Evolutionary conservation across 37 sponge, comb jelly and placozoan genomes (phyloP), one percentile per base, ranked within the genome.

Genomic region (Agelas oroides): DNA sequence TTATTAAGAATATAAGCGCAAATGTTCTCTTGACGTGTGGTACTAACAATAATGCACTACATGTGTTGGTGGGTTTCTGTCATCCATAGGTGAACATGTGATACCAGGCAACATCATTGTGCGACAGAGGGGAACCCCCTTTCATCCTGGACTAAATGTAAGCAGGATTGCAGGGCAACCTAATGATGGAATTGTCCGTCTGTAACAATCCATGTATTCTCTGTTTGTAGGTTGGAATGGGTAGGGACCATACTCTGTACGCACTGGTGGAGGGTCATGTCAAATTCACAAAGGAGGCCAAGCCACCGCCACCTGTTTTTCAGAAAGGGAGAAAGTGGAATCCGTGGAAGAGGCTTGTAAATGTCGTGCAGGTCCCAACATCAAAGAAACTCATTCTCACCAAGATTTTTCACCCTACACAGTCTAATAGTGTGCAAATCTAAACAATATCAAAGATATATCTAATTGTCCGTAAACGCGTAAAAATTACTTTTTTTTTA

Each of bases 71-170:
- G 46, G 46, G 46, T 8, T 8, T 12, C 46, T 46, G 46, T 46
- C 46, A 46, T 46, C 14, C 56, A 39, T 37, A 96, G 96, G 96
- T 24, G 73, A 96, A 61, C 27, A 25, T 71, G 96, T 96, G 0
- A 25, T 66, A n/a, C 84, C 95, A 38, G 96, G 96, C 0, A 87
- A 91, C 34, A 75, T 93, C 14, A 57, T 96, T 0, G 86, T 96
- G 54, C 59, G 92, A 2, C 96, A 96, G 53, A 76, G 96, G 62
- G 95, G 95, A 16, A 93, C 95, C 13, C 21, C 18, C 27, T 96
- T 89, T 63, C 82, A 88, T 58, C 95, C 96, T 38, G 96, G 96
- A 57, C 55, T 63, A n/a, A 96, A 96, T 76, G 96, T 91, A 39
- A 40, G 89, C 53, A 46, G 46, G 46, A n/a, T n/a, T n/a, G n/a